Conservation (phyloP, 2,113 vertebrate genomes). For the Cavia aperea region DNA sequence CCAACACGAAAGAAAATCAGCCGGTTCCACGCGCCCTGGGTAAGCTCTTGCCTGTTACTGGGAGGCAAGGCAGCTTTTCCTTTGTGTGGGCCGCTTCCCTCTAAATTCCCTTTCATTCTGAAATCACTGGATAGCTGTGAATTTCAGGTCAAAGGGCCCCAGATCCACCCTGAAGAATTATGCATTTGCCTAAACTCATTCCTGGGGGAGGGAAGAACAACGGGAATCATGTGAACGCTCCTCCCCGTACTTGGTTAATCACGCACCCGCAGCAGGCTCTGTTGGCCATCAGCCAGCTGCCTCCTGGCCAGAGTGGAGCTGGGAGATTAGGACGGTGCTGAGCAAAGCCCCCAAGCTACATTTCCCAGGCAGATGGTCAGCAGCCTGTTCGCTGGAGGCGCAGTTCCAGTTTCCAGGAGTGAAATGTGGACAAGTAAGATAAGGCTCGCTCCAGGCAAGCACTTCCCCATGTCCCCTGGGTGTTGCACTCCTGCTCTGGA, state of each 20-base stretch:
- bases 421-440: slow-evolving; percentile 44
- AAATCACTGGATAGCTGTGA: not conserved
- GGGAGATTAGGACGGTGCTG: not conserved
- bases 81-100: not conserved
- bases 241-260: not conserved
- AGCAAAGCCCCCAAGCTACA: not conserved
- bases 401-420: slow-evolving; percentile 8
- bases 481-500: not conserved
- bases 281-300: not conserved
- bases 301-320: not conserved
- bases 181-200: not conserved
- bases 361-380: slow-evolving; percentile 32
- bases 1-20: not conserved
- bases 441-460: slow-evolving; percentile 44
- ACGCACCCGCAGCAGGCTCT: not conserved
- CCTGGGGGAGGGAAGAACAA: not conserved
- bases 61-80: not conserved
- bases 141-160: not conserved
- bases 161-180: not conserved
- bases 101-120: not conserved
- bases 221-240: not conserved
- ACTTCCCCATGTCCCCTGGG: slow-evolving; percentile 9
- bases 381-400: not conserved
- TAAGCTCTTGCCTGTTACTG: not conserved
- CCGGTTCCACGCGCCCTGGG: not conserved